Conservation (phyloP, 2,888 invertebrate species). For the Lepidochrysops patricia region DNA sequence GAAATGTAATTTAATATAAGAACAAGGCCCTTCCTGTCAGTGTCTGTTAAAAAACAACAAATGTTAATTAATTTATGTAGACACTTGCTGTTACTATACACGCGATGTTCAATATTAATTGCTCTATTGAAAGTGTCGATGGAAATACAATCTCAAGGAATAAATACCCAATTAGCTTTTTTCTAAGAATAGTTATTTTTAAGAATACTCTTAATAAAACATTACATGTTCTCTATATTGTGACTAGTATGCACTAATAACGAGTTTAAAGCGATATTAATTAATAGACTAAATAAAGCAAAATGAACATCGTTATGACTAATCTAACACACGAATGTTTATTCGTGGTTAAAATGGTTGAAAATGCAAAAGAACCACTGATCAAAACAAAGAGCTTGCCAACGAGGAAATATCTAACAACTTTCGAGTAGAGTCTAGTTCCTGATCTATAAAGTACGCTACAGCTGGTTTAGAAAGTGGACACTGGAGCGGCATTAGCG, state of each 20-base stretch:
- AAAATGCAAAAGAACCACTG: too few relatives aligned
- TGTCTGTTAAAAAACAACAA: constrained; percentile 25
- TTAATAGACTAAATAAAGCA: too few relatives aligned
- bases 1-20: constrained; percentile 17
- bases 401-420: constrained; percentile 58
- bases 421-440: constrained; percentile 60
- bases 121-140: neutral
- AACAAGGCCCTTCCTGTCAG: constrained; percentile 44
- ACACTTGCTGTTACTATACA: neutral
- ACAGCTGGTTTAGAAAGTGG: constrained; percentile 71
- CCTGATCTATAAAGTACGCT: constrained; percentile 62
- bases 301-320: too few relatives aligned
- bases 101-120: neutral
- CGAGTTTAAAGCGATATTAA: too few relatives aligned
- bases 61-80: constrained; percentile 36
- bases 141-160: too few relatives aligned
- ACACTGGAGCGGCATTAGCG: constrained; percentile 59
- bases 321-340: too few relatives aligned
- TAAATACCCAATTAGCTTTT: too few relatives aligned
- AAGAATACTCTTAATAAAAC: too few relatives aligned
- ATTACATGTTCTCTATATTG: too few relatives aligned
- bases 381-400: constrained; percentile 14
- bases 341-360: too few relatives aligned
- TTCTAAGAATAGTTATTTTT: too few relatives aligned
- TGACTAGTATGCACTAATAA: too few relatives aligned